phyloP scores from a whole-genome alignment of 2,797 vertebrate species.

The Podargus strigoides region DNA sequence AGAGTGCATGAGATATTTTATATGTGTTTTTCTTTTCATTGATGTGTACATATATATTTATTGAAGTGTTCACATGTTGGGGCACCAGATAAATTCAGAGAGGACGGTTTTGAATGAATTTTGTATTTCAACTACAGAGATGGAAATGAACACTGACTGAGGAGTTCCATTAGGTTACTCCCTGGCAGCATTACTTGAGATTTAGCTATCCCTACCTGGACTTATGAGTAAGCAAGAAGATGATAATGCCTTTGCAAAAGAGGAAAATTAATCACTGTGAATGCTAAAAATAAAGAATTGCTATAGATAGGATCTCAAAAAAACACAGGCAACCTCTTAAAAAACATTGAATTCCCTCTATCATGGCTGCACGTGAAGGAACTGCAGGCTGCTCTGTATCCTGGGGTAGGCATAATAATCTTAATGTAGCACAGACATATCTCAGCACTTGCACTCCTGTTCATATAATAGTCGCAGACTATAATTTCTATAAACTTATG shows the following conservation, averaged over 20 bases:
- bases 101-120: slow-evolving; percentile 21
- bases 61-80: background rate
- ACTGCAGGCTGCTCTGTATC: background rate
- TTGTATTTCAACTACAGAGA: background rate
- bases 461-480: background rate
- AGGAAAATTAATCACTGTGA: background rate
- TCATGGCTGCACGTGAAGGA: background rate
- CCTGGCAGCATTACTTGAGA: background rate
- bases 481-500: background rate
- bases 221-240: background rate
- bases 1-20: background rate
- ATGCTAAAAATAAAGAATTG: background rate
- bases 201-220: background rate
- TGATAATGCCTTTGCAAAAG: background rate
- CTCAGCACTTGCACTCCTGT: background rate
- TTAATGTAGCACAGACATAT: background rate
- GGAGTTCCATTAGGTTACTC: background rate
- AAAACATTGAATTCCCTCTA: background rate
- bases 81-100: background rate
- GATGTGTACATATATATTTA: background rate
- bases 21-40: background rate
- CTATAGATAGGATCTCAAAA: background rate
- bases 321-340: background rate
- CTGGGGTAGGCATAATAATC: background rate
- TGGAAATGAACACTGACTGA: background rate